Percentiles rank a stretch among this genome's conserved stretches.
phyloP scores from a whole-genome alignment of 35 echinoderm and acorn worm species.

The Eucidaris tribuloides region DNA sequence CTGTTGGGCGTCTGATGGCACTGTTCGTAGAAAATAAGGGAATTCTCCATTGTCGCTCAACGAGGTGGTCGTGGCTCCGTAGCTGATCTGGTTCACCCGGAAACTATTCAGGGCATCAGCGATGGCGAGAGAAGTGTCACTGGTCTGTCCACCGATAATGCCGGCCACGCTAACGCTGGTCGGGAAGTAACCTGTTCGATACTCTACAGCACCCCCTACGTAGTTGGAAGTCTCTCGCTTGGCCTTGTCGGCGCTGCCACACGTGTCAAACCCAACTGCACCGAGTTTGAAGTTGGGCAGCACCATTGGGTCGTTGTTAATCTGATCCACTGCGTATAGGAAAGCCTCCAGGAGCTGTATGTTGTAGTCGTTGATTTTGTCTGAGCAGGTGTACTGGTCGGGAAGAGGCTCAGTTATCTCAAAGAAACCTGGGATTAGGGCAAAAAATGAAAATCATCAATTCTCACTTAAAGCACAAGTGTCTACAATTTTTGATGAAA shows the following conservation, averaged over 20 bases:
- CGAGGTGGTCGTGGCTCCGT: slow-evolving; percentile 48
- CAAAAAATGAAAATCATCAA: too few relatives aligned
- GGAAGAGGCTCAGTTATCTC: slow-evolving; percentile 38
- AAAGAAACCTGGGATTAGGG: slow-evolving; percentile 67
- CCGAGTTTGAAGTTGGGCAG: slow-evolving; percentile 72
- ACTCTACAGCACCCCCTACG: slow-evolving; percentile 71
- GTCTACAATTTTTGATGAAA: not conserved
- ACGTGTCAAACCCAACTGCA: slow-evolving; percentile 86
- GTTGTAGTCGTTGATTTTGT: slow-evolving; percentile 65
- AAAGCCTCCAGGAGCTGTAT: slow-evolving; percentile 91
- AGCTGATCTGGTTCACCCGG: slow-evolving; percentile 63
- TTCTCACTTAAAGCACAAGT: not conserved
- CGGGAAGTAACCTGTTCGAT: slow-evolving; percentile 64
- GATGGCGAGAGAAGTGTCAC: slow-evolving; percentile 64
- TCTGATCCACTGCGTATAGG: slow-evolving; percentile 65
- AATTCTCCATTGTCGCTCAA: slow-evolving; percentile 50
- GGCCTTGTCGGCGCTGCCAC: slow-evolving; percentile 64
- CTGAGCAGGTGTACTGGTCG: slow-evolving; percentile 49
- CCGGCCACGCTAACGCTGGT: slow-evolving; percentile 61
- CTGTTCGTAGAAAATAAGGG: slow-evolving; percentile 75
- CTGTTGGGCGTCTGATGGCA: slow-evolving; percentile 79
- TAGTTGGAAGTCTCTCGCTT: slow-evolving; percentile 71
- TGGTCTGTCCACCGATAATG: slow-evolving; percentile 83
- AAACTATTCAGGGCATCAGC: slow-evolving; percentile 61
- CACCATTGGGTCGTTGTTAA: slow-evolving; percentile 65